Percentiles rank a stretch among this genome's conserved stretches.
phyloP scores from a whole-genome alignment of 2,797 vertebrate species.

The Brotula barbata region DNA sequence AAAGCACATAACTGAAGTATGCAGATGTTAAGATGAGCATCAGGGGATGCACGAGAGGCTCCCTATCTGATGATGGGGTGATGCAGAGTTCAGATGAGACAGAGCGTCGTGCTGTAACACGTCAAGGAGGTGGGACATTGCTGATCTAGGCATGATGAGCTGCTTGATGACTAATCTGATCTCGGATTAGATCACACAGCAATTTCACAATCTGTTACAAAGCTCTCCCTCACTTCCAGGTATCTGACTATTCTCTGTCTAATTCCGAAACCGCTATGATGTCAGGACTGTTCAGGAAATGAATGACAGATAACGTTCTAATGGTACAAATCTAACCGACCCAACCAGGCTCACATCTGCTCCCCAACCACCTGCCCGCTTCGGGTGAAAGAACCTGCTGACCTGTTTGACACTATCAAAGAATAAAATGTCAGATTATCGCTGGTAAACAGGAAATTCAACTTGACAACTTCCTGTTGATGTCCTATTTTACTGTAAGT shows the following conservation, averaged over 20 bases:
- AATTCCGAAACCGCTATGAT: neutral
- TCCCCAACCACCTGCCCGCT: neutral
- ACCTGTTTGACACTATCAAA: neutral
- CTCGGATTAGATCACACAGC: neutral
- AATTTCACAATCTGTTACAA: neutral
- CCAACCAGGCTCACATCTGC: neutral
- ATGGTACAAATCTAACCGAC: neutral
- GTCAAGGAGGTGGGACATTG: conserved; percentile 1
- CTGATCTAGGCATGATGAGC: neutral
- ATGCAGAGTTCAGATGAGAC: conserved; percentile 58
- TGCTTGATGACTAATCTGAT: neutral
- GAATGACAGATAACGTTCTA: conserved; percentile 5
- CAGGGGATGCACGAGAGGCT: conserved; percentile 23
- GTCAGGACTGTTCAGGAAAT: neutral
- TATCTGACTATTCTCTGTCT: neutral
- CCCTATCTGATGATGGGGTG: conserved; percentile 55
- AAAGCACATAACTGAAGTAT: conserved; percentile 40
- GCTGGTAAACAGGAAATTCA: conserved; percentile 23
- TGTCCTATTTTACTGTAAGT: conserved; percentile 18
- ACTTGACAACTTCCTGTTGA: conserved; percentile 28
- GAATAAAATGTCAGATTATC: conserved; percentile 8
- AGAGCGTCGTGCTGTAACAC: conserved; percentile 11
- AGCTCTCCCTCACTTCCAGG: conserved; percentile 1
- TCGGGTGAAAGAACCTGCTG: neutral
- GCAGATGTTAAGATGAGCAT: conserved; percentile 32